Base-by-base conservation (phyloP, 2,113 vertebrate genomes). In the Pipra filicauda region DNA sequence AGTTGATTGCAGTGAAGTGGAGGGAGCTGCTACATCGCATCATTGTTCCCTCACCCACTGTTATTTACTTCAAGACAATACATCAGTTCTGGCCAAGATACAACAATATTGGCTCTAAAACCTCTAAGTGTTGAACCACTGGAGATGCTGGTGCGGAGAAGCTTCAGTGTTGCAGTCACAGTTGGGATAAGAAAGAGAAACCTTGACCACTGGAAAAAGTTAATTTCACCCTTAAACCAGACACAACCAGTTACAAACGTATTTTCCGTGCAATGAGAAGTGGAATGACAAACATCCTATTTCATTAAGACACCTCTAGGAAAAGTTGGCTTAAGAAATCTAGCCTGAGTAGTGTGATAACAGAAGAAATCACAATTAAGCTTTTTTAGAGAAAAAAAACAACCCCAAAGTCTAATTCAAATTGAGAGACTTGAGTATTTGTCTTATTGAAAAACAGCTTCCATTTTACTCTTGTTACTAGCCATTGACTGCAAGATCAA, bases 91-190 rank as follows among this genome's bases (percentile, higher is more conserved):
- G 74, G 35, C 61, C 17, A 46, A 12, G 5, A 11, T 1, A 46
- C 5, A 54, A 24, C 49, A 35, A 14, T 19, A 30, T 10, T 16
- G 4, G 12, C 77, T 77, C 35, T 31, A 46, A 69, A 65, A 30
- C 24, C 16, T 35, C 0, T 6, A 5, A 4, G 7, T 5, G 17
- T 15, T 43, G 66, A 72, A 21, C 46, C 14, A 6, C 12, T 4
- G 12, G 52, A 81, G 61, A 5, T 48, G 21, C 14, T 23, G 35
- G 15, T 23, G 22, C 8, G 3, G 0, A 16, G 23, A 30, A 57
- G 23, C 31, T 18, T 70, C 70, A 74, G 48, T 33, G 65, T 66
- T 74, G 51, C 27, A 16, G 30, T 66, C 61, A 57, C 15, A 10
- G 5, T 6, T 24, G 28, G 11, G 19, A n/a, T 57, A 31, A 48